Conservation (phyloP, 1,140 invertebrate species). For the Pemphigus obesinymphae region DNA sequence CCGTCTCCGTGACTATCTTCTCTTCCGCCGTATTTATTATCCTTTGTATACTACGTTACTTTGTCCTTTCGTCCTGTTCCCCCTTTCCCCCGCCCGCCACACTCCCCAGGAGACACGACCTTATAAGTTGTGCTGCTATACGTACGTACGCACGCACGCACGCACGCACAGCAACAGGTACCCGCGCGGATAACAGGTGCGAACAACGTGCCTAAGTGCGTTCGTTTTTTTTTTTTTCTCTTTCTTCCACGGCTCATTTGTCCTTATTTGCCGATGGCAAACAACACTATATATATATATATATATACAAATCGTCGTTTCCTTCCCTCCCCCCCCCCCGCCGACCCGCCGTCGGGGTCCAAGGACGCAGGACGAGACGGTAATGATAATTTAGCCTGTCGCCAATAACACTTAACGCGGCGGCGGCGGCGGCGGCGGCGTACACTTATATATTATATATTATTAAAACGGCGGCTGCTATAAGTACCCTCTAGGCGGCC, state of each 20-base stretch:
- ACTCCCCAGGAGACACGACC: not conserved
- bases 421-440: not conserved
- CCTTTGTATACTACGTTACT: too few species aligned
- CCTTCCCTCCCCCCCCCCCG: too few species aligned
- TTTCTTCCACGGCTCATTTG: not conserved
- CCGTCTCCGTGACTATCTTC: not conserved
- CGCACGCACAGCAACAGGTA: not conserved
- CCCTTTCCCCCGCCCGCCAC: not conserved
- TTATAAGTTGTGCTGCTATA: not conserved
- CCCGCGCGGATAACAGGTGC: constrained; percentile 30
- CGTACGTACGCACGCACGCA: not conserved
- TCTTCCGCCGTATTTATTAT: not conserved
- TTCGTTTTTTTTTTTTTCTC: too few species aligned
- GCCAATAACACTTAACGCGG: constrained; percentile 27
- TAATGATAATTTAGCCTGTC: constrained; percentile 23
- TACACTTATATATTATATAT: too few species aligned
- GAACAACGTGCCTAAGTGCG: constrained; percentile 19
- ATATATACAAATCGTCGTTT: constrained; percentile 5
- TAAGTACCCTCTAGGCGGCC: too few species aligned
- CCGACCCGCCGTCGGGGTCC: too few species aligned
- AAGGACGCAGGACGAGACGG: not conserved
- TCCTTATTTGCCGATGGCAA: constrained; percentile 10
- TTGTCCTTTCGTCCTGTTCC: not conserved
- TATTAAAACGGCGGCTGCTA: not conserved
- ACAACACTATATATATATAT: constrained; percentile 3